Base-by-base conservation (phyloP, 2,888 invertebrate species). In the Agrochola litura region DNA sequence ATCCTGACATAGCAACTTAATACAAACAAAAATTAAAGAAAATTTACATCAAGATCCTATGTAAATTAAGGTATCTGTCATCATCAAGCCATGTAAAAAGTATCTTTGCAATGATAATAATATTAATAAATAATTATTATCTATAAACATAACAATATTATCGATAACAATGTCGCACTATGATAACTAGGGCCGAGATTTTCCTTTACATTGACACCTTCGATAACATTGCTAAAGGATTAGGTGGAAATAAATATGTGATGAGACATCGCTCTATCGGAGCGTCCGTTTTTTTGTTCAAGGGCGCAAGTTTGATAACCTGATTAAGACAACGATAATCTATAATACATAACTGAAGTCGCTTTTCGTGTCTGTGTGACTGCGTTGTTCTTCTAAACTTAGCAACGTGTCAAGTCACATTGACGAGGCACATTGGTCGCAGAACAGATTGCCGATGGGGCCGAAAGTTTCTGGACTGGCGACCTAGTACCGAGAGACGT, bases 141-240 rank as follows among this genome's bases (percentile, higher is more conserved):
- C 78, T 49, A 14, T 58, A 30, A 30, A 46, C 65, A 63, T 66
- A 16, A 60, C 56, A 41, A 46, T 68, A 63, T 66, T 19, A 60
- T 60, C 30, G 72, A 82, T 83, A 75, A 71, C 0, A 78, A 12
- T 82, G 64, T 52, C 86, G 86, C 79, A 82, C 60, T 73, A 25
- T 67, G 82, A 85, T 77, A 78, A 70, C 10, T 64, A 60, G 9
- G 4, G 37, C 78, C 54, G 75, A 78, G 86, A 84, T 85, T 84
- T 85, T n/a, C 49, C n/a, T 70, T 54, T 25, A 73, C 16, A 58
- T 30, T 61, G 46, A 70, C 43, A 84, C 14, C n/a, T 37, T 66
- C 8, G 85, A 82, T 77, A 69, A 66, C 9, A 77, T 74, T 66
- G 19, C 22, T n/a, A 56, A 16, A 4, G 25, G 8, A 64, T 81